These are phyloP conservation scores for Lithosia quadra DNA, from an alignment of 2,888 invertebrate genomes.

Conservation along the genomic window DNA sequence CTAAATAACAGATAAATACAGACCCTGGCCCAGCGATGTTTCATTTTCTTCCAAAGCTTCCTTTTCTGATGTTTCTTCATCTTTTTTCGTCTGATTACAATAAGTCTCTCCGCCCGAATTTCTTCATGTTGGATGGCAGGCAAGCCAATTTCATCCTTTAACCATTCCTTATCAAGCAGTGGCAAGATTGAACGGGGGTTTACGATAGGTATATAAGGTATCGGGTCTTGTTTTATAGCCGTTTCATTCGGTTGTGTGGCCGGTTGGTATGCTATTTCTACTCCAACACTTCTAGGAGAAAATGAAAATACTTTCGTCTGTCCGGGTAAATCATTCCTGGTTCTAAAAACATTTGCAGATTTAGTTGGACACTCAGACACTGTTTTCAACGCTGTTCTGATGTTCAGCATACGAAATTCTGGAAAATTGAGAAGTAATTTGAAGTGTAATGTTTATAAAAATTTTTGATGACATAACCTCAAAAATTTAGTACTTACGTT, in stretches of 20 bases:
- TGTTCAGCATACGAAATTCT: slow-evolving; percentile 76
- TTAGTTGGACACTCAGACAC: slow-evolving; percentile 68
- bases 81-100: slow-evolving; percentile 92
- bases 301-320: slow-evolving; percentile 62
- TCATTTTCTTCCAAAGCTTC: slow-evolving; percentile 93
- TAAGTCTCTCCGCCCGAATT: slow-evolving; percentile 91
- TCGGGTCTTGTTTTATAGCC: slow-evolving; percentile 70
- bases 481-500: slow-evolving; percentile 70
- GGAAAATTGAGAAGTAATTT: slow-evolving; percentile 44
- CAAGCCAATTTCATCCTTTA: slow-evolving; percentile 81
- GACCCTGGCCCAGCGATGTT: slow-evolving; percentile 90
- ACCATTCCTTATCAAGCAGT: slow-evolving; percentile 72
- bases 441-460: neutral
- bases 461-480: slow-evolving; percentile 63
- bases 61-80: slow-evolving; percentile 95
- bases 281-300: slow-evolving; percentile 70
- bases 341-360: slow-evolving; percentile 40
- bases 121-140: slow-evolving; percentile 82
- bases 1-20: slow-evolving; percentile 19
- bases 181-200: slow-evolving; percentile 81
- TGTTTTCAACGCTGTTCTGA: slow-evolving; percentile 70
- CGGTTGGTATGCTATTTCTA: slow-evolving; percentile 70
- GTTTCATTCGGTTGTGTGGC: slow-evolving; percentile 56
- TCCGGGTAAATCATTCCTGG: slow-evolving; percentile 51
- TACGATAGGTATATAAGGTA: slow-evolving; percentile 76